Percentiles rank a stretch among this genome's conserved stretches.
Evolutionary conservation across 2,888 invertebrate genomes (phyloP).

Genomic region (Epirrhoe alternata): DNA sequence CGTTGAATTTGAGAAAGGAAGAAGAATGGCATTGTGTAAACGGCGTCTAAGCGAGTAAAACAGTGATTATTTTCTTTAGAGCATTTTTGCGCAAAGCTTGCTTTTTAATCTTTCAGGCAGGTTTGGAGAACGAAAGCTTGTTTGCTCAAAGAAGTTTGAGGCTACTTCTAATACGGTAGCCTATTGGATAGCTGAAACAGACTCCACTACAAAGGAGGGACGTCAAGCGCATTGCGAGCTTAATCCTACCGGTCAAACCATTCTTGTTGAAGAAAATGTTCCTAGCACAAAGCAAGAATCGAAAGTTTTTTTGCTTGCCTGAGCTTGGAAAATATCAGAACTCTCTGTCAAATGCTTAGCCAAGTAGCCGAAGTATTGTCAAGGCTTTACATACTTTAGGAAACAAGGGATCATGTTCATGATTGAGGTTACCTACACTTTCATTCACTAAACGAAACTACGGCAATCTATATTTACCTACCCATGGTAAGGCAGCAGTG

Average conservation of each 20-base stretch:
- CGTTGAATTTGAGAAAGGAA: neutral
- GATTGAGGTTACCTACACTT: no score
- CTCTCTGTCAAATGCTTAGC: no score
- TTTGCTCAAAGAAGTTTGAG: no score
- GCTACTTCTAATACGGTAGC: neutral
- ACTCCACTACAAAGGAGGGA: constrained; percentile 11
- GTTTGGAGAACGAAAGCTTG: neutral
- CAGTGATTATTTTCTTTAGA: neutral
- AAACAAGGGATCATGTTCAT: no score
- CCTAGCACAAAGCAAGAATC: neutral
- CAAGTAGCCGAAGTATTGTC: no score
- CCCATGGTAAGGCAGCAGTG: neutral
- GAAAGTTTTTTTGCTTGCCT: neutral
- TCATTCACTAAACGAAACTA: no score
- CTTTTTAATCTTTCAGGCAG: neutral
- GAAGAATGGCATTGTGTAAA: no score
- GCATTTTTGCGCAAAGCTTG: neutral
- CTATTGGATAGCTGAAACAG: constrained; percentile 5
- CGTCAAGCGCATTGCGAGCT: constrained; percentile 9
- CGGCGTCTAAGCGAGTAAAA: neutral
- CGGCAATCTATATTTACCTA: neutral
- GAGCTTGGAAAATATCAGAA: no score
- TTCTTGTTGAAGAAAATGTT: neutral
- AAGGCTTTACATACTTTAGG: no score
- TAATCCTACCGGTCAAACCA: constrained; percentile 1